These are phyloP conservation scores for Nylanderia fulva DNA, from an alignment of 1,140 invertebrate species.

Conservation along the genomic window DNA sequence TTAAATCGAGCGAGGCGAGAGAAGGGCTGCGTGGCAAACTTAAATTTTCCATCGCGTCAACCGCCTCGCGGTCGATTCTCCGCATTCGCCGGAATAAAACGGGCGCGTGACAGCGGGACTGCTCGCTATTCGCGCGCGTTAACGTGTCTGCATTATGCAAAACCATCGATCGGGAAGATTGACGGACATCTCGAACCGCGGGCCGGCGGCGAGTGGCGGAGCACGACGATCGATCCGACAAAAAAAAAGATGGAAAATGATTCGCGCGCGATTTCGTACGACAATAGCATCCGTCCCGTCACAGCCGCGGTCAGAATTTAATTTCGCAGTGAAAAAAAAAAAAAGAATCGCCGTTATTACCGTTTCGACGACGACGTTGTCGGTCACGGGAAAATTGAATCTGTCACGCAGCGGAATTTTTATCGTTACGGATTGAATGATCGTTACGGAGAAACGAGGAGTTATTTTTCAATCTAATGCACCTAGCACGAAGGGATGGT, in stretches of 20 bases:
- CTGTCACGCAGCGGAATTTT: constrained; percentile 50
- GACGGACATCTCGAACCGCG: constrained; percentile 48
- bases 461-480: constrained; percentile 46
- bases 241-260: constrained; percentile 20
- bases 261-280: constrained; percentile 47
- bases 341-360: constrained; percentile 44
- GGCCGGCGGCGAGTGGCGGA: constrained; percentile 11
- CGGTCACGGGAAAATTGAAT: constrained; percentile 51
- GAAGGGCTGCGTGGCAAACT: constrained; percentile 54
- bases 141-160: constrained; percentile 64
- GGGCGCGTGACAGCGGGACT: constrained; percentile 55
- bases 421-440: constrained; percentile 38
- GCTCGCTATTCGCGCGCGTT: constrained; percentile 39
- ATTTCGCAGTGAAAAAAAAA: constrained; percentile 21
- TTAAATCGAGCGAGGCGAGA: constrained; percentile 74
- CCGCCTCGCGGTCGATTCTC: constrained; percentile 54
- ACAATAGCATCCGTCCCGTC: constrained; percentile 29
- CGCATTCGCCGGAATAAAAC: constrained; percentile 74
- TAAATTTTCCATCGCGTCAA: constrained; percentile 76
- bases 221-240: constrained; percentile 19
- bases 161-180: constrained; percentile 55
- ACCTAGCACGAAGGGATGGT: neutral
- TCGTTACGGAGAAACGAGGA: neutral
- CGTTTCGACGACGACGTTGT: constrained; percentile 45
- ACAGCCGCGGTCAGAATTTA: constrained; percentile 52